phyloP scores from a whole-genome alignment of 2,113 vertebrate species.

The Festucalex cinctus region DNA sequence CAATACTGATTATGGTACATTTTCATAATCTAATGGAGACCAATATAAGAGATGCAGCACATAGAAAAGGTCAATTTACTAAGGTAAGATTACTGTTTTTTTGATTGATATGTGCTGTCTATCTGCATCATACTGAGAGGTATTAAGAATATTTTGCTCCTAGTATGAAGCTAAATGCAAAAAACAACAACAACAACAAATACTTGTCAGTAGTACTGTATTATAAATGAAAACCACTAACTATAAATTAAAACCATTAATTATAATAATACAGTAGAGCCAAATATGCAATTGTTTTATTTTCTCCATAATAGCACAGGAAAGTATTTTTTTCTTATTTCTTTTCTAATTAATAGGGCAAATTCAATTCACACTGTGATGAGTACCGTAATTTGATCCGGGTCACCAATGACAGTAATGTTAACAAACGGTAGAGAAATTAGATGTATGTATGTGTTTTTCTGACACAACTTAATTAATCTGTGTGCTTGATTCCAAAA shows the following conservation, averaged over 20 bases:
- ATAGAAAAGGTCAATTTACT: background rate
- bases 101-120: background rate
- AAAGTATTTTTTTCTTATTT: no score
- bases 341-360: no score
- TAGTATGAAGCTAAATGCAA: background rate
- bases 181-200: background rate
- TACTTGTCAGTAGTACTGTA: background rate
- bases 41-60: background rate
- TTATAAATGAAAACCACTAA: no score
- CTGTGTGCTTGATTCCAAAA: conserved; percentile 1
- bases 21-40: background rate
- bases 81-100: background rate
- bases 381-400: background rate
- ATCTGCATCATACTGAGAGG: background rate
- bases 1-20: background rate
- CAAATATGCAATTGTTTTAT: background rate
- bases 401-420: background rate
- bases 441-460: background rate
- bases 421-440: background rate
- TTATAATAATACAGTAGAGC: background rate
- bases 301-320: background rate
- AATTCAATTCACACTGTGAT: no score
- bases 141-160: background rate
- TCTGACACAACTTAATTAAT: background rate
- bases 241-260: no score